A percentile compares a stretch with the other conserved stretches of the same genome.
Conservation (phyloP, 1,140 invertebrate genomes). For the fruit fly (Drosophila melanogaster) region DNA sequence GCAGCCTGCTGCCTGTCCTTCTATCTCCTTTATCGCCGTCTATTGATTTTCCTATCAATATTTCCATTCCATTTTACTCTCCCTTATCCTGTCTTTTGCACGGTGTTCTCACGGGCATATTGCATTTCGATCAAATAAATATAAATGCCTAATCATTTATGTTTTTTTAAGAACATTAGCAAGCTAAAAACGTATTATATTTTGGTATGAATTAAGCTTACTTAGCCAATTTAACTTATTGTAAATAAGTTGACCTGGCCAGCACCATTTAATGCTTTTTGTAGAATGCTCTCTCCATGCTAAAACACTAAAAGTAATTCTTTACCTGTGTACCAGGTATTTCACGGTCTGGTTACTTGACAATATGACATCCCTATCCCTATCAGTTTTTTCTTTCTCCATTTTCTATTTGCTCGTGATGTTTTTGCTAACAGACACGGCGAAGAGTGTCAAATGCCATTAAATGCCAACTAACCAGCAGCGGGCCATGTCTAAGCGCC, state of each 20-base stretch:
- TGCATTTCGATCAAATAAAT: neutral
- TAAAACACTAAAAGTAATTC: neutral
- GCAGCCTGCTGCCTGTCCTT: slow-evolving; percentile 20
- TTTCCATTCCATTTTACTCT: slow-evolving; percentile 40
- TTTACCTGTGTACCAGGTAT: slow-evolving; percentile 3
- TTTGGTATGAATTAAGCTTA: no score
- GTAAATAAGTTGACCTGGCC: no score
- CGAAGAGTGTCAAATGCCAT: slow-evolving; percentile 73
- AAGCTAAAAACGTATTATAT: no score
- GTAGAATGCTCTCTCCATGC: no score
- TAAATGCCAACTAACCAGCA: slow-evolving; percentile 74
- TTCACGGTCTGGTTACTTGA: neutral
- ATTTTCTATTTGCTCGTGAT: slow-evolving; percentile 53
- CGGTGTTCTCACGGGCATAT: slow-evolving; percentile 2
- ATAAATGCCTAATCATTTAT: no score
- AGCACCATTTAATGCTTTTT: no score
- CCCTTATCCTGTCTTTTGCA: slow-evolving; percentile 7
- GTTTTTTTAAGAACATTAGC: no score
- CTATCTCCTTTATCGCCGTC: slow-evolving; percentile 25
- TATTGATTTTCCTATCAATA: slow-evolving; percentile 67
- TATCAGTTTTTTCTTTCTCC: slow-evolving; percentile 6
- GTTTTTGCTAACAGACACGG: slow-evolving; percentile 60
- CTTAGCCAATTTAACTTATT: no score
- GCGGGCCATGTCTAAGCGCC: slow-evolving; percentile 25
- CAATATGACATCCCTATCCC: neutral